Conservation (phyloP, 2,797 vertebrate genomes). For the Tauraco hartlaubi region DNA sequence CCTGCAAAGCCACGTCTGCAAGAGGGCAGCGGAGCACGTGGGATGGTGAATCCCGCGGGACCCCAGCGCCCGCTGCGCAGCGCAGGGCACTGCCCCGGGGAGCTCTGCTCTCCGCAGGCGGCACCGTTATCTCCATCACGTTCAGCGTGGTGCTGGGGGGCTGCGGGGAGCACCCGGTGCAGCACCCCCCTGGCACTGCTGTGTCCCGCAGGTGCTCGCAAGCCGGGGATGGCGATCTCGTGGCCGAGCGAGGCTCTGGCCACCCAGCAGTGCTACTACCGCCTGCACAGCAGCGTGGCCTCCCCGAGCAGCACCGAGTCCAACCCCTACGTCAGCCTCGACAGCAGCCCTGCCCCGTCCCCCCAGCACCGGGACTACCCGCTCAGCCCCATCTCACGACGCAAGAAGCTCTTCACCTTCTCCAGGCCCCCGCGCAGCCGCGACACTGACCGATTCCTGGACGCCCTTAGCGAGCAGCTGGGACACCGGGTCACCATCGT, state of each 20-base stretch:
- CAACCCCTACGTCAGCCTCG: slow-evolving; percentile 96
- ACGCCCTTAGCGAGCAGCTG: slow-evolving; percentile 94
- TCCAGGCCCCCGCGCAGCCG: slow-evolving; percentile 90
- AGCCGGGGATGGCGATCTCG: slow-evolving; percentile 81
- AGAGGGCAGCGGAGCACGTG: accelerated
- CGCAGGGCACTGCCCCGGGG: accelerated
- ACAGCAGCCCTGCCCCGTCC: slow-evolving; percentile 90
- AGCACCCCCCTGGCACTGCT: not conserved
- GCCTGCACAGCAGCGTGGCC: slow-evolving; percentile 80
- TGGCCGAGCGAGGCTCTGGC: slow-evolving; percentile 89
- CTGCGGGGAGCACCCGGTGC: accelerated
- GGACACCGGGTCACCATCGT: slow-evolving; percentile 90
- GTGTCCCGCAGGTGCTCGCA: slow-evolving; percentile 77
- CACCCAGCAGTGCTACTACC: slow-evolving; percentile 87
- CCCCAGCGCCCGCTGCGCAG: not conserved
- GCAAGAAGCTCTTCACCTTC: slow-evolving; percentile 95
- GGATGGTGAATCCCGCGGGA: accelerated
- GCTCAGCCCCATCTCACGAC: slow-evolving; percentile 84
- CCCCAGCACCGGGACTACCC: slow-evolving; percentile 75
- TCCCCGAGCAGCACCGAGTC: slow-evolving; percentile 94
- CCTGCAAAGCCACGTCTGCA: not conserved
- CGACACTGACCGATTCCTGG: slow-evolving; percentile 95
- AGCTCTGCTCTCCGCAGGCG: not conserved
- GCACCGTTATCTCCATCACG: accelerated
- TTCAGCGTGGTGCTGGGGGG: accelerated